A percentile compares a stretch with the other conserved stretches of the same genome.
Evolutionary conservation across 2,888 invertebrate species (phyloP).

Genomic region (Lymantria monacha): DNA sequence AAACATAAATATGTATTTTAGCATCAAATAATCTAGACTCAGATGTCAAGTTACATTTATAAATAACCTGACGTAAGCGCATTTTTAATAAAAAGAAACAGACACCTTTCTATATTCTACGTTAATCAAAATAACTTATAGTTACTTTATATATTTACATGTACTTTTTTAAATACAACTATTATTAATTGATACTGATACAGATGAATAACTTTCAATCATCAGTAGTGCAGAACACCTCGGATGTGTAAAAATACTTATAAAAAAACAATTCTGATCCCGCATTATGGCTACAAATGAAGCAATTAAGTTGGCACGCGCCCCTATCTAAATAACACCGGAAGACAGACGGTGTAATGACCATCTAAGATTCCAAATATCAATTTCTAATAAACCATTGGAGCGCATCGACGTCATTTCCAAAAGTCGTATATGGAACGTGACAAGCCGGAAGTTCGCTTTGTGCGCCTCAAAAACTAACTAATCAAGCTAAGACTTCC

Average conservation of each 20-base stretch:
- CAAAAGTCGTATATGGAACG: slow-evolving; percentile 56
- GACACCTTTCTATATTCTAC: too few species aligned
- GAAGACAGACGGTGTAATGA: slow-evolving; percentile 78
- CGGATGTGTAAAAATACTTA: slow-evolving; percentile 13
- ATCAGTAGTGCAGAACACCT: slow-evolving; percentile 54
- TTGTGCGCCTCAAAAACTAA: slow-evolving; percentile 61
- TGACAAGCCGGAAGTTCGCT: slow-evolving; percentile 70
- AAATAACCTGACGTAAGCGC: too few species aligned
- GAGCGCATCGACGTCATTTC: slow-evolving; percentile 63
- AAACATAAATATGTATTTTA: too few species aligned
- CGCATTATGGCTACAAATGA: slow-evolving; percentile 73
- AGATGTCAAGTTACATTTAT: too few species aligned
- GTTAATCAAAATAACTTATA: too few species aligned
- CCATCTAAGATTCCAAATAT: slow-evolving; percentile 76
- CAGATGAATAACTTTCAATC: slow-evolving; percentile 37
- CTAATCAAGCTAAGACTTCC: slow-evolving; percentile 71
- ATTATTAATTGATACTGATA: slow-evolving; percentile 5
- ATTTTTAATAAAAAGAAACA: too few species aligned
- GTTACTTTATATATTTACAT: too few species aligned
- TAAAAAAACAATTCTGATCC: slow-evolving; percentile 44
- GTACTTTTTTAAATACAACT: too few species aligned
- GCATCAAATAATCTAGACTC: too few species aligned
- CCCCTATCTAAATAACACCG: slow-evolving; percentile 53
- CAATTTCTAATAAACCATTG: slow-evolving; percentile 73
- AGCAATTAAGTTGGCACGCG: slow-evolving; percentile 77